Evolutionary conservation across 2,888 invertebrate genomes (phyloP), one percentile per base, ranked within the genome.

Genomic region (Drosophila bunnanda): DNA sequence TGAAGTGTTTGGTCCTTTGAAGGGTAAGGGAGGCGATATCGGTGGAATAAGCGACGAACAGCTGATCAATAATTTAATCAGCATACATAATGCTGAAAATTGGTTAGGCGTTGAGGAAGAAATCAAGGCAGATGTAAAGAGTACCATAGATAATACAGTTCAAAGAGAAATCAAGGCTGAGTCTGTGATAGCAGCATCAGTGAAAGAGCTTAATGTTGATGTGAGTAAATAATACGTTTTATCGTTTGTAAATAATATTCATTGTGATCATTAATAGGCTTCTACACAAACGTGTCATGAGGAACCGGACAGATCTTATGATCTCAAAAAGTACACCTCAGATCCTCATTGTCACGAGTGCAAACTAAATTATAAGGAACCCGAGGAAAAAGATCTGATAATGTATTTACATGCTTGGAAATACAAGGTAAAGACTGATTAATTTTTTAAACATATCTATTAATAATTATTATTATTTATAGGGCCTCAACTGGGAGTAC

Each of bases 381-480:
- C 99, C 0, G 95, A 96, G 76, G 97, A 97, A 0, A 95, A 96
- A 80, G 98, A 98, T 92, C 94, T 99, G 70, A 96, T 98, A 81
- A 98, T 99, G 97, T 99, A 97, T 93, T 94, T 99, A 48, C 99
- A 99, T 93, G 98, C 98, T 34, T 97, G 97, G 96, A 97, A 97
- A 90, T 97, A 97, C 92, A 95, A 95, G 94, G 96, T 96, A 91
- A 10, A 91, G n/a, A n/a, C n/a, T n/a, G n/a, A 62, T 44, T 22
- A 4, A 6, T 36, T 50, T 12, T 12, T 22, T 7, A 4, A 34
- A 41, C 20, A 34, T 30, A 46, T 22, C 2, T 38, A 39, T 46
- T 41, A 36, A 56, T 39, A 25, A 32, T 22, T 53, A 17, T 70
- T 79, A 74, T 7, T 12, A 9, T 66, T 93, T 91, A 2, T 93